Conservation (phyloP, 2,113 vertebrate species). For the Etia nguti region DNA sequence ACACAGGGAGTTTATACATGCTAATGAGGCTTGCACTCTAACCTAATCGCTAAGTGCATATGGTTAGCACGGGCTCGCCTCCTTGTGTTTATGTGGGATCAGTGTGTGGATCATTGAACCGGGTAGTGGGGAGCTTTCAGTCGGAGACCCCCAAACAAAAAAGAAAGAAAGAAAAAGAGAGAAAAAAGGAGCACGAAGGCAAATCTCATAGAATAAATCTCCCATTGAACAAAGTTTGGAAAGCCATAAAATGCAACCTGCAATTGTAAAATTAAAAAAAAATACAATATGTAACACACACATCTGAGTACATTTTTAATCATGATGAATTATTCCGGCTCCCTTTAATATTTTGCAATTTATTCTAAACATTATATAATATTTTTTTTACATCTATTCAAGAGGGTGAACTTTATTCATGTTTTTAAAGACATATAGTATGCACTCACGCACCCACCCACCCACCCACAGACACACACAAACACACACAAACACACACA, state of each 20-base stretch:
- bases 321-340: not conserved
- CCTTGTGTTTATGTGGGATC: constrained; percentile 39
- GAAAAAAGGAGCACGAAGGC: not conserved
- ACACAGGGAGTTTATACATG: constrained; percentile 65
- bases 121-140: constrained; percentile 2
- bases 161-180: not conserved
- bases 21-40: constrained; percentile 67
- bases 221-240: not conserved
- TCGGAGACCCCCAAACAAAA: not conserved
- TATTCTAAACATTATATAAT: not conserved
- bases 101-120: constrained; percentile 29
- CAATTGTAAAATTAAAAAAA: not conserved
- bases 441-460: not conserved
- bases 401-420: not conserved
- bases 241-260: not conserved
- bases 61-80: constrained; percentile 24
- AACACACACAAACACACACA: not conserved
- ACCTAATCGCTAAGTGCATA: constrained; percentile 58
- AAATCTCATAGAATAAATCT: not conserved
- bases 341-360: not conserved
- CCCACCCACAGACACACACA: not conserved
- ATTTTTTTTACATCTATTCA: not conserved
- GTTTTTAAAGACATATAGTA: not conserved
- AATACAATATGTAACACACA: not conserved
- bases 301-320: not conserved